phyloP scores from a whole-genome alignment of 2,797 vertebrate genomes.

The Margarornis squamiger region DNA sequence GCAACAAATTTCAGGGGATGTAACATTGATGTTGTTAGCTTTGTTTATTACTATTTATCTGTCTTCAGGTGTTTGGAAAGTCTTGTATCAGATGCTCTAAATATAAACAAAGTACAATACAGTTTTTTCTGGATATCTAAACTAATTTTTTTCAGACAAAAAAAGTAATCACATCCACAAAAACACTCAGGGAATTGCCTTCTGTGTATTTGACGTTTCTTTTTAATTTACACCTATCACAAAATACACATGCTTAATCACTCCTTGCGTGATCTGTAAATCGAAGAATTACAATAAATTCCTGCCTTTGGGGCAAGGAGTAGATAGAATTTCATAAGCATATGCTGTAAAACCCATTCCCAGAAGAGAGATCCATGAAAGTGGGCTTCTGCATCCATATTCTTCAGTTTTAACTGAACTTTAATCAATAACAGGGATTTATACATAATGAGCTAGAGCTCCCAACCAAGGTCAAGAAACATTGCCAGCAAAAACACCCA shows the following conservation, averaged over 20 bases:
- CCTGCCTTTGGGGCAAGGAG: background rate
- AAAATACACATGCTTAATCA: background rate
- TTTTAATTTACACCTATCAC: background rate
- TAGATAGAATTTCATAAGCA: background rate
- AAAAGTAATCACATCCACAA: background rate
- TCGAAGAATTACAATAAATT: background rate
- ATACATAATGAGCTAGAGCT: background rate
- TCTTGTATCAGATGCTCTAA: background rate
- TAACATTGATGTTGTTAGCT: background rate
- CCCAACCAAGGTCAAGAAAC: background rate
- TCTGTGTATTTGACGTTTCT: background rate
- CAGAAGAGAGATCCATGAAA: background rate
- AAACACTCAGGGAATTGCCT: background rate
- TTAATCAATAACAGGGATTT: background rate
- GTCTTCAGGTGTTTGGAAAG: background rate
- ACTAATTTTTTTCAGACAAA: background rate
- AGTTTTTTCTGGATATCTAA: background rate
- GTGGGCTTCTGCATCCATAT: background rate
- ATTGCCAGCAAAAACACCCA: background rate
- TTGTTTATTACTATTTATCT: background rate
- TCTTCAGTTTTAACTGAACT: background rate
- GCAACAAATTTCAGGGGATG: background rate
- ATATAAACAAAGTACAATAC: background rate
- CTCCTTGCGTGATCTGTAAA: background rate
- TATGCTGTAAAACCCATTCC: background rate